A percentile compares a stretch with the other conserved stretches of the same genome.
These are phyloP conservation scores for Notothenia rossii DNA, from an alignment of 2,113 vertebrate genomes.

Conservation along the genomic window DNA sequence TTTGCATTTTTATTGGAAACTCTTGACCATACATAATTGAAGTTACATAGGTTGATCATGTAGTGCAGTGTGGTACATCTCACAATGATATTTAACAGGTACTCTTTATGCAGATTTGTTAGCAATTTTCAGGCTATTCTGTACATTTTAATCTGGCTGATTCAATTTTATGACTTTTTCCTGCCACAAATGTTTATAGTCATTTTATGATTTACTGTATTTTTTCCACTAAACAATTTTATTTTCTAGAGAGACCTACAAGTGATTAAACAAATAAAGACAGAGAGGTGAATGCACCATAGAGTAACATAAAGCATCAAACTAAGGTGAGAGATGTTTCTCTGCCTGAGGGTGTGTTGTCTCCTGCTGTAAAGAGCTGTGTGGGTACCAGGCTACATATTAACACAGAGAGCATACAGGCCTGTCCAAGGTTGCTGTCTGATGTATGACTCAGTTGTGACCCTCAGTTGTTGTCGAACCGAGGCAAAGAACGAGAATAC, in stretches of 20 bases:
- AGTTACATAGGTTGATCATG: slow-evolving; percentile 42
- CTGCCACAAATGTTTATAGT: slow-evolving; percentile 3
- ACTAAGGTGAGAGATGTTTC: background rate
- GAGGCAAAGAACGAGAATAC: slow-evolving; percentile 15
- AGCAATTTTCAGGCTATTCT: background rate
- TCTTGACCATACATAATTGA: slow-evolving; percentile 63
- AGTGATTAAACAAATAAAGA: background rate
- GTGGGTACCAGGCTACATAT: slow-evolving; percentile 24
- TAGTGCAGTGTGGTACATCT: slow-evolving; percentile 22
- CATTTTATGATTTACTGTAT: background rate
- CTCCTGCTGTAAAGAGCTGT: background rate
- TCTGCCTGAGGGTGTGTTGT: slow-evolving; percentile 7
- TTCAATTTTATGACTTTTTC: background rate
- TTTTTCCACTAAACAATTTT: background rate
- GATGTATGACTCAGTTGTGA: slow-evolving; percentile 53
- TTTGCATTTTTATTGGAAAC: slow-evolving; percentile 70
- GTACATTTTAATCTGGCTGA: background rate
- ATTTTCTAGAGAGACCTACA: background rate
- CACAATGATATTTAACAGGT: slow-evolving; percentile 20
- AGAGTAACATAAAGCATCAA: background rate
- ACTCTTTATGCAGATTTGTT: slow-evolving; percentile 25
- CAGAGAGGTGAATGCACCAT: background rate
- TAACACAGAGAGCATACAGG: slow-evolving; percentile 20
- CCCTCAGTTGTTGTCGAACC: slow-evolving; percentile 21
- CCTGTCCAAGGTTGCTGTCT: slow-evolving; percentile 40